Percentiles rank a stretch among this genome's conserved stretches.
These are phyloP conservation scores for Molossus alvarezi DNA, from an alignment of 2,797 vertebrate species.

Conservation along the genomic window DNA sequence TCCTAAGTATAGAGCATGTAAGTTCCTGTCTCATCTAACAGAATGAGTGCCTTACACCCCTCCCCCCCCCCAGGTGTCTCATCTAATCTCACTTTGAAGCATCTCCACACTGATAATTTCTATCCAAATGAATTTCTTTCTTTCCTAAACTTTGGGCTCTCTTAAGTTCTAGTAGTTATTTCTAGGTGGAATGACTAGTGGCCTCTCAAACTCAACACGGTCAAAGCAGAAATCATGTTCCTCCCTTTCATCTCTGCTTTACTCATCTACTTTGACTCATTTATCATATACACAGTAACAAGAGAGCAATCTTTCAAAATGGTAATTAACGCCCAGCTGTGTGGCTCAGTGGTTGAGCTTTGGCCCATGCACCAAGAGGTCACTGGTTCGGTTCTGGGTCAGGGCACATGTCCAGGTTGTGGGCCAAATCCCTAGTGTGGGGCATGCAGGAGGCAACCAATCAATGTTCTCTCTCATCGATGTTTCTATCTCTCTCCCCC, in stretches of 20 bases:
- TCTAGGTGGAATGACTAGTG: conserved; percentile 32
- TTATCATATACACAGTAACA: not conserved
- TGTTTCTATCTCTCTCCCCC: too few relatives aligned
- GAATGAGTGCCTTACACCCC: not conserved
- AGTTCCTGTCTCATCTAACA: not conserved
- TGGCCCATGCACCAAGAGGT: too few relatives aligned
- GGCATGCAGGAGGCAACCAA: too few relatives aligned
- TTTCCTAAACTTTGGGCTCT: not conserved
- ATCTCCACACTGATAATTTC: not conserved
- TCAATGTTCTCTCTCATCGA: too few relatives aligned
- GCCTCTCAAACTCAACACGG: not conserved
- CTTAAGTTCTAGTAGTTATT: not conserved
- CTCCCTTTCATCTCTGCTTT: not conserved
- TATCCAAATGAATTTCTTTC: conserved; percentile 40
- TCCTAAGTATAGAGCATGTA: not conserved
- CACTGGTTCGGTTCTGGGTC: too few relatives aligned
- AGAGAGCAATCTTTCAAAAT: not conserved
- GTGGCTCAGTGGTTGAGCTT: too few relatives aligned
- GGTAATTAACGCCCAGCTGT: not conserved
- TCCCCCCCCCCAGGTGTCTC: not conserved
- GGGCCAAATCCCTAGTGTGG: too few relatives aligned
- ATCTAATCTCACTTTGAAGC: conserved; percentile 45
- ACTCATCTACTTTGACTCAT: not conserved
- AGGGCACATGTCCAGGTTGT: too few relatives aligned
- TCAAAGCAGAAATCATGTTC: conserved; percentile 13